Evolutionary conservation across 2,797 vertebrate genomes (phyloP).

Genomic region (Gallinago nigripennis): DNA sequence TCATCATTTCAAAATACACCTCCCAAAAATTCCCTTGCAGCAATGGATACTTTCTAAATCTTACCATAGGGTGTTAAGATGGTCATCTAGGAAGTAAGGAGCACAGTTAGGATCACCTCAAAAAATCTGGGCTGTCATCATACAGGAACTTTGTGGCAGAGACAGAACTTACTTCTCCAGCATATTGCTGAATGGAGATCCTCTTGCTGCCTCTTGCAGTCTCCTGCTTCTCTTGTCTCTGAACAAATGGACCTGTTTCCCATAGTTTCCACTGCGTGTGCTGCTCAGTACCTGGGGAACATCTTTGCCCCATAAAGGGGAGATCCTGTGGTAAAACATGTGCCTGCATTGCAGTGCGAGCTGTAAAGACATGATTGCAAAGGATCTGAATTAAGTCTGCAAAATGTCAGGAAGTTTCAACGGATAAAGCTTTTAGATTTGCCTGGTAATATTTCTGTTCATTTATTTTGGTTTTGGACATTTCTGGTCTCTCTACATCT

Average conservation of each 20-base stretch:
- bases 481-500: background rate
- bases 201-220: background rate
- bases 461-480: background rate
- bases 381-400: background rate
- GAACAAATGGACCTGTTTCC: background rate
- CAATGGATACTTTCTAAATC: background rate
- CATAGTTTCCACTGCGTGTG: fast-evolving
- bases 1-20: background rate
- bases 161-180: background rate
- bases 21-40: background rate
- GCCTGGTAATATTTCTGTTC: background rate
- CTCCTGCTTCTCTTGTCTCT: background rate
- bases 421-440: background rate
- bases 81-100: background rate
- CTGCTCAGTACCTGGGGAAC: background rate
- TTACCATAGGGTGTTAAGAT: background rate
- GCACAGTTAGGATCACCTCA: background rate
- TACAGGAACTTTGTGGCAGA: fast-evolving
- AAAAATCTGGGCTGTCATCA: background rate
- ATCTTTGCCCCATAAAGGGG: background rate
- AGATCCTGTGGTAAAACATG: background rate
- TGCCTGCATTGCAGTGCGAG: background rate
- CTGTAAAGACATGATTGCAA: background rate
- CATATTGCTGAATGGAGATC: background rate
- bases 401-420: background rate